Conservation (phyloP, 2,113 vertebrate genomes). For the Manacus vitellinus region DNA sequence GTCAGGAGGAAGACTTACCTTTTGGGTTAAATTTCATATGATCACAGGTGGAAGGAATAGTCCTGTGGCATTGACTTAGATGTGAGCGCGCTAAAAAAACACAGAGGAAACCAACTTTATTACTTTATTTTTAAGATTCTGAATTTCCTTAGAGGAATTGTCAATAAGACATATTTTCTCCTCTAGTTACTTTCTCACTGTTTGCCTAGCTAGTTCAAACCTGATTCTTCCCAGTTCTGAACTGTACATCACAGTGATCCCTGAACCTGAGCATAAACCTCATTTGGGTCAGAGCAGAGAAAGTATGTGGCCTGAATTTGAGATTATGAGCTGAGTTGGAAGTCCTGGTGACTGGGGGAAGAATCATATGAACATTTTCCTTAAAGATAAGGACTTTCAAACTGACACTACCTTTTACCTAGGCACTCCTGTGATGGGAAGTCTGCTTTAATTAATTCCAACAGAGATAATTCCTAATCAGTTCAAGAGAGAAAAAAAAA, state of each 20-base stretch:
- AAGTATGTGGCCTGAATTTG: background rate
- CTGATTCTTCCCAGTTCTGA: background rate
- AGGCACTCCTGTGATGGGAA: background rate
- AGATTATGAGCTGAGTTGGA: background rate
- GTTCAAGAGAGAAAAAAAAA: background rate
- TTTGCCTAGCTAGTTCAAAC: background rate
- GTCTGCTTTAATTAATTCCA: background rate
- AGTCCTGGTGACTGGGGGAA: background rate
- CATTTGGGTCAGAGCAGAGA: background rate
- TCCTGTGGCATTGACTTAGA: background rate
- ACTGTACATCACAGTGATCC: background rate
- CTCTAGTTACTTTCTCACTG: background rate
- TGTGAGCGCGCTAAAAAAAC: background rate
- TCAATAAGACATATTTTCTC: background rate
- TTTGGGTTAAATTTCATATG: background rate
- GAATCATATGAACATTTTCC: background rate
- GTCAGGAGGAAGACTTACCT: background rate
- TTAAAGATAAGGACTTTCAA: background rate
- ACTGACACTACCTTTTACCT: background rate
- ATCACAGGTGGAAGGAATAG: background rate
- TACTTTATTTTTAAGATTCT: background rate
- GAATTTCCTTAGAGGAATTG: background rate
- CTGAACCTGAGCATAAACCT: background rate
- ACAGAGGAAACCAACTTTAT: background rate
- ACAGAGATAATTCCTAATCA: background rate